phyloP scores from a whole-genome alignment of 2,888 invertebrate genomes.

The Drosophila colorata region DNA sequence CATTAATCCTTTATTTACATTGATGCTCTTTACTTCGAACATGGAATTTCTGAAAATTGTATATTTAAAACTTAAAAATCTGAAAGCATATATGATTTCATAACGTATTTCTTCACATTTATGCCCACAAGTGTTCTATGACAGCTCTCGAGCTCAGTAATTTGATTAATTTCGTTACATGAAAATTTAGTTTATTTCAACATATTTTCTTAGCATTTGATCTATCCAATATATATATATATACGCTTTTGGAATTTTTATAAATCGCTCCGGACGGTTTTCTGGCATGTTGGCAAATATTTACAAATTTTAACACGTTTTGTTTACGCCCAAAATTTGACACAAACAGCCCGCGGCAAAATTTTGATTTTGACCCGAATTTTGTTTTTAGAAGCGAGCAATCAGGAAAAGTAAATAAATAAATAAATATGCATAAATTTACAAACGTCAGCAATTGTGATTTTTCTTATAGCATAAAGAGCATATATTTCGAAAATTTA shows the following conservation, averaged over 20 bases:
- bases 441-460: slow-evolving; percentile 1
- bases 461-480: not conserved
- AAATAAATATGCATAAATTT: slow-evolving; percentile 15
- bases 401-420: slow-evolving; percentile 15
- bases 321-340: slow-evolving; percentile 60
- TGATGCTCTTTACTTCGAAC: no score
- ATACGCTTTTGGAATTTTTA: slow-evolving; percentile 22
- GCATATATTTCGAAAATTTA: not conserved
- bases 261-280: slow-evolving; percentile 28
- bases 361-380: slow-evolving; percentile 43
- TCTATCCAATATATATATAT: slow-evolving; percentile 21
- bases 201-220: slow-evolving; percentile 18
- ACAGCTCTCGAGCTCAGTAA: not conserved
- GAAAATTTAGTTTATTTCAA: slow-evolving; percentile 16
- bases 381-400: slow-evolving; percentile 17
- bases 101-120: slow-evolving; percentile 2
- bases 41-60: no score
- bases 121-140: not conserved
- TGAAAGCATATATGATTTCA: not conserved
- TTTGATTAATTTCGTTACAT: slow-evolving; percentile 7
- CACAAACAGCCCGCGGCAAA: slow-evolving; percentile 37
- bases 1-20: no score
- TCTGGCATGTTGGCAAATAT: slow-evolving; percentile 58
- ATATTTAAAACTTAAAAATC: no score
- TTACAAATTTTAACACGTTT: slow-evolving; percentile 65